These are phyloP conservation scores for Tridacna crocea DNA, from an alignment of 2,888 invertebrate genomes.

Conservation along the genomic window DNA sequence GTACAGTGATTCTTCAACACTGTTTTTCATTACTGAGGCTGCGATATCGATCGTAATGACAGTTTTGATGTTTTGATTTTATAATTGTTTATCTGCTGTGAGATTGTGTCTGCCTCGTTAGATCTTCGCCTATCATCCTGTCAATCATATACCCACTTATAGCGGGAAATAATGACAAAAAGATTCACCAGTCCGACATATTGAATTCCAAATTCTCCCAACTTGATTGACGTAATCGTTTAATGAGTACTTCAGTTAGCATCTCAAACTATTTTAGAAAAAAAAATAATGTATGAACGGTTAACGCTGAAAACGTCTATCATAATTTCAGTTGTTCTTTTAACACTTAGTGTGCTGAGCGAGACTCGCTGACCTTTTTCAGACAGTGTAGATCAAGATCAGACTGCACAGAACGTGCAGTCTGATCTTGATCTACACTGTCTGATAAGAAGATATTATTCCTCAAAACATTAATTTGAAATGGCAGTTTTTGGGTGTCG, in stretches of 20 bases:
- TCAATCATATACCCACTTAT: slow-evolving; percentile 20
- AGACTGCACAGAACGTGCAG: too few species aligned
- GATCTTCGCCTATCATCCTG: slow-evolving; percentile 12
- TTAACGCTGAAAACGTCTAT: too few species aligned
- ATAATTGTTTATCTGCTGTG: slow-evolving; percentile 4
- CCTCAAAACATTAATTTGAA: too few species aligned
- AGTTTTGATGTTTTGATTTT: slow-evolving; percentile 10
- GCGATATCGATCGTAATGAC: background rate
- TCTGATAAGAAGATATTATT: too few species aligned
- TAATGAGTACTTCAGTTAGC: background rate
- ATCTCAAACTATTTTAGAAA: too few species aligned
- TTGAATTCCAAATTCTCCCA: slow-evolving; percentile 20
- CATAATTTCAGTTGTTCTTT: too few species aligned
- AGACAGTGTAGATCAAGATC: too few species aligned
- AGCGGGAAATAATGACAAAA: slow-evolving; percentile 2
- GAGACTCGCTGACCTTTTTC: too few species aligned
- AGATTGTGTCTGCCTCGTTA: slow-evolving; percentile 1
- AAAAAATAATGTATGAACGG: too few species aligned
- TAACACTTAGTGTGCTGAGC: too few species aligned
- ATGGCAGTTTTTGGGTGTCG: too few species aligned
- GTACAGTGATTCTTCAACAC: background rate
- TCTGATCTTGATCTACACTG: too few species aligned
- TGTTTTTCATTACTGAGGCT: background rate
- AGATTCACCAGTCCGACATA: slow-evolving; percentile 6
- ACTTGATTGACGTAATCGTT: background rate